Conservation (phyloP, 2,797 vertebrate species). For the Muscicapa comitata region DNA sequence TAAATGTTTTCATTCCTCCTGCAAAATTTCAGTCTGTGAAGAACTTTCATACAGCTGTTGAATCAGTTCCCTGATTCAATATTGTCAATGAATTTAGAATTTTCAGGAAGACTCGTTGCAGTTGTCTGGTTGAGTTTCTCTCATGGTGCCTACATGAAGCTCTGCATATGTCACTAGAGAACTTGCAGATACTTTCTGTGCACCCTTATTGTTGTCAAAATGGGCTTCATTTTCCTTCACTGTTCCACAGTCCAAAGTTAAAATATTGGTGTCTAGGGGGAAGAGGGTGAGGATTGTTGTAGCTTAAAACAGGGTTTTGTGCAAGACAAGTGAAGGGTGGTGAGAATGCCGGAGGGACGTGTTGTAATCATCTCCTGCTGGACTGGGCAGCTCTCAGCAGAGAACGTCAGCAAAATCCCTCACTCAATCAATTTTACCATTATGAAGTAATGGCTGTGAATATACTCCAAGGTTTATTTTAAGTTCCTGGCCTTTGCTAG, state of each 20-base stretch:
- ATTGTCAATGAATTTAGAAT: background rate
- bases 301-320: background rate
- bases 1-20: background rate
- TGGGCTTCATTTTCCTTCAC: background rate
- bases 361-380: background rate
- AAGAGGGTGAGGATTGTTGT: background rate
- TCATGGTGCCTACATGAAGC: background rate
- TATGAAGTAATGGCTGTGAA: background rate
- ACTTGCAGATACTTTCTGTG: background rate
- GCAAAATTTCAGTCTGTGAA: background rate
- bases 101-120: background rate
- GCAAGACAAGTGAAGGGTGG: background rate
- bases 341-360: background rate
- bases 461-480: background rate
- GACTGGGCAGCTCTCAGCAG: background rate
- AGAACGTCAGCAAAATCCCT: background rate
- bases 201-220: background rate
- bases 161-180: background rate
- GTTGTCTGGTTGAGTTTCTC: background rate
- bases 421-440: background rate
- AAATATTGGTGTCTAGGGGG: background rate
- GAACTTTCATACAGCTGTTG: background rate
- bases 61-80: background rate
- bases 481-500: background rate
- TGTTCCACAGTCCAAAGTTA: background rate